phyloP scores from a whole-genome alignment of 2,888 invertebrate genomes.

The Ferrisia virgata region DNA sequence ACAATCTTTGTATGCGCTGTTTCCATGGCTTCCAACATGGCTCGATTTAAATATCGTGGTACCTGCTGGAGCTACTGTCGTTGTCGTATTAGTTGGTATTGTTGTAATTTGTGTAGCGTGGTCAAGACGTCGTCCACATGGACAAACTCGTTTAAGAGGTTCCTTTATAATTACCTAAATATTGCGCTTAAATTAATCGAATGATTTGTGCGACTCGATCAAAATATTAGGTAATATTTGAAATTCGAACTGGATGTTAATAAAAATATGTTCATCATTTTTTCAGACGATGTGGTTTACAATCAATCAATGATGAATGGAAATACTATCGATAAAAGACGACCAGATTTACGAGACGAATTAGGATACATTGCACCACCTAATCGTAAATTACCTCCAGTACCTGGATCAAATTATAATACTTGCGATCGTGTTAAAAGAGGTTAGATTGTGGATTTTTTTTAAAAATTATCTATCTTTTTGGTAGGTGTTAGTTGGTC shows the following conservation, averaged over 20 bases:
- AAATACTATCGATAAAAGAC: conserved; percentile 75
- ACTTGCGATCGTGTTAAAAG: conserved; percentile 91
- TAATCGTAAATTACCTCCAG: conserved; percentile 86
- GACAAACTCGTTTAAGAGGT: conserved; percentile 74
- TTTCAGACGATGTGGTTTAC: conserved; percentile 82
- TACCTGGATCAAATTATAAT: conserved; percentile 89
- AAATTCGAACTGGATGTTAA: background rate
- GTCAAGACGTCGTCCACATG: conserved; percentile 68
- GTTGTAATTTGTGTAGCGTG: conserved; percentile 87
- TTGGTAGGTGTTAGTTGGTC: background rate
- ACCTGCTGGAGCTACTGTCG: conserved; percentile 82
- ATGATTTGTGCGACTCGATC: background rate
- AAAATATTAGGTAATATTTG: background rate
- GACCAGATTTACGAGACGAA: conserved; percentile 80
- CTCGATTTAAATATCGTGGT: conserved; percentile 86
- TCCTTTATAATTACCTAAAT: background rate
- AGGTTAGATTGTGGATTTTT: conserved; percentile 64
- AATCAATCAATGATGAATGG: conserved; percentile 73
- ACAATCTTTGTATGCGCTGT: conserved; percentile 57
- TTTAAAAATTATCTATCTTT: background rate
- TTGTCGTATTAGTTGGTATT: conserved; percentile 85
- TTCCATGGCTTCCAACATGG: conserved; percentile 82
- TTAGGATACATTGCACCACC: conserved; percentile 90
- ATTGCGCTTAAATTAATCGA: background rate
- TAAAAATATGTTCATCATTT: background rate